phyloP scores from a whole-genome alignment of 2,113 vertebrate genomes.

The Glaucomys volans region DNA sequence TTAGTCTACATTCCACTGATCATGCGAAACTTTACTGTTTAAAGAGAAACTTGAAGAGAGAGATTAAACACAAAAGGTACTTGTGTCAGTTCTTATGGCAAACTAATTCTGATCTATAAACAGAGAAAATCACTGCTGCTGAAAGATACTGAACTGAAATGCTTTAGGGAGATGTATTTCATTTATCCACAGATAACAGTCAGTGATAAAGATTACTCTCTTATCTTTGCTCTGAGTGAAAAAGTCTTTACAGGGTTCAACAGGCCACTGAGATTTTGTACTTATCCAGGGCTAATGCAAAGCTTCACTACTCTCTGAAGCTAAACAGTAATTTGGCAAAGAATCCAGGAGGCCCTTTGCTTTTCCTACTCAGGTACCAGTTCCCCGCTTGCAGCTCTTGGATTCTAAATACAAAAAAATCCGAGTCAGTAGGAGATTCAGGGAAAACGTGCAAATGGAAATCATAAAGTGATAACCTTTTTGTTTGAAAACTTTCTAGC shows the following conservation, averaged over 20 bases:
- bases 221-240: constrained; percentile 44
- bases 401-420: constrained; percentile 10
- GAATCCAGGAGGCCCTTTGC: neutral
- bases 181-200: constrained; percentile 43
- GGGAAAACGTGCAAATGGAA: neutral
- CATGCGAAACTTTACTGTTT: constrained; percentile 52
- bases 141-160: constrained; percentile 43
- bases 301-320: constrained; percentile 49
- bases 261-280: constrained; percentile 30
- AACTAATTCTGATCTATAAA: constrained; percentile 54
- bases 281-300: neutral
- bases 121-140: constrained; percentile 40
- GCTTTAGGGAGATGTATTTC: constrained; percentile 33
- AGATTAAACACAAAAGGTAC: constrained; percentile 58
- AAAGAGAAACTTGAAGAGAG: constrained; percentile 62
- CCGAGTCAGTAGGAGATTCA: neutral
- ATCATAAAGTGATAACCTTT: neutral
- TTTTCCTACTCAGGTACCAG: neutral
- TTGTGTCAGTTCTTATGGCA: constrained; percentile 47
- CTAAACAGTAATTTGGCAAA: constrained; percentile 36
- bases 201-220: neutral
- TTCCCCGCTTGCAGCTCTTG: neutral
- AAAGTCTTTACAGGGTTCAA: neutral
- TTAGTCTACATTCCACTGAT: constrained; percentile 49
- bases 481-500: neutral